Conservation (phyloP, 1,140 invertebrate genomes). For the Brachionus rotundiformis region DNA sequence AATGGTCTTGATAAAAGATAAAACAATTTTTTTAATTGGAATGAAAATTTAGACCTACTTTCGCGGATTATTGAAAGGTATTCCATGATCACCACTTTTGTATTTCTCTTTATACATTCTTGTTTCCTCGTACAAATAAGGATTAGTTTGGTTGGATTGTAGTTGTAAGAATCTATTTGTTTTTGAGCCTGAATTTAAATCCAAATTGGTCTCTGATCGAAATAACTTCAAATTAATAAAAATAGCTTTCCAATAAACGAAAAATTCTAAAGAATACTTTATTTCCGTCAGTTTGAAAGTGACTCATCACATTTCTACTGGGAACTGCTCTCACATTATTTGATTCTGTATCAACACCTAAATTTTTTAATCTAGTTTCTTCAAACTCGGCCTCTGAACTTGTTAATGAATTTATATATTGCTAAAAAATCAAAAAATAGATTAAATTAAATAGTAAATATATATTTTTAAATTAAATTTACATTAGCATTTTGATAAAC, state of each 20-base stretch:
- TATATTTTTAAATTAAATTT: not conserved
- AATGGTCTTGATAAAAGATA: constrained; percentile 19
- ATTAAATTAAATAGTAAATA: constrained; percentile 1
- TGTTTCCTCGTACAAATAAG: constrained; percentile 41
- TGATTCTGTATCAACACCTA: constrained; percentile 8
- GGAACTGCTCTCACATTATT: not conserved
- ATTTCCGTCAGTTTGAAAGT: constrained; percentile 3
- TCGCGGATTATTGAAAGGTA: constrained; percentile 16
- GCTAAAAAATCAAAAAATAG: not conserved
- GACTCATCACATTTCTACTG: constrained; percentile 13
- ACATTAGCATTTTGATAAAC: constrained; percentile 32
- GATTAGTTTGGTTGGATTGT: constrained; percentile 37
- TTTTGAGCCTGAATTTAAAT: not conserved
- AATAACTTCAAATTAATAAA: not conserved
- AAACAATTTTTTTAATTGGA: not conserved
- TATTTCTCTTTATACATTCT: constrained; percentile 52
- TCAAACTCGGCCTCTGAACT: not conserved
- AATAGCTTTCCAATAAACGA: not conserved
- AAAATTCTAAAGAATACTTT: not conserved
- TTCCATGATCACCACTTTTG: constrained; percentile 39
- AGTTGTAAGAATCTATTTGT: not conserved
- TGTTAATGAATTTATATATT: constrained; percentile 13
- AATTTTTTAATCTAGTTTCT: constrained; percentile 11
- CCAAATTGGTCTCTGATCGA: constrained; percentile 34
- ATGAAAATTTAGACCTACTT: not conserved